Base-by-base conservation (phyloP, 1,140 invertebrate species). In the Leptopilina boulardi region DNA sequence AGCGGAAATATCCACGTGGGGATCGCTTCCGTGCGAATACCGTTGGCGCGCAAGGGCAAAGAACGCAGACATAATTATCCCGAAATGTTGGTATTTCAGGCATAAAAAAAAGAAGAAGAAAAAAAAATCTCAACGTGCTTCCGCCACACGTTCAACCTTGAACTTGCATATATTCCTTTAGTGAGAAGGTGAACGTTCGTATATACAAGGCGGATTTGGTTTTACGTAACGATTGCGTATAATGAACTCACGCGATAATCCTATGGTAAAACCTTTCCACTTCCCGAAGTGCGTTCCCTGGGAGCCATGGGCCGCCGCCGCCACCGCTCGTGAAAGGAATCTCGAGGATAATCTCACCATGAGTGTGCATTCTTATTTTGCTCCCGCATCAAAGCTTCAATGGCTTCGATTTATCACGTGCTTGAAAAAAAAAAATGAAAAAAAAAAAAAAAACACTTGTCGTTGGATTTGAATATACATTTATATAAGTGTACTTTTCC, bases 351-450 rank as follows among this genome's bases (percentile, higher is more conserved):
- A 89, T 88, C 88, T 88, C 83, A 84, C 80, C 77, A 79, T 79
- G 78, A 84, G 83, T 85, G 83, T 85, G 83, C 84, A 88, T 88
- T 88, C 85, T 88, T 88, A 87, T 88, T 88, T 84, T 80, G 83
- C 84, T 86, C 78, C 77, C 83, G 87, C 87, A 87, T 88, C 85
- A 85, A 38, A 85, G 82, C 82, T 77, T 85, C 87, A 86, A 88
- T 88, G 83, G 87, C 85, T 87, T 88, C 87, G 88, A 89, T 89
- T 89, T 89, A 89, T 88, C 88, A 88, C 84, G 82, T 85, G 80
- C 85, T 83, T 79, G 77, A 79, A 38, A 38, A 38, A 38, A 38
- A 30, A 30, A 5, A 30, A 30, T n/a, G 26, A 30, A 30, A 30
- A 38, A 38, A 38, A 38, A 38, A n/a, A 78, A 74, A 78, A 75